Evolutionary conservation across 2,888 invertebrate genomes (phyloP), one percentile per base, ranked within the genome.

Genomic region (Gymnoscelis rufifasciata): DNA sequence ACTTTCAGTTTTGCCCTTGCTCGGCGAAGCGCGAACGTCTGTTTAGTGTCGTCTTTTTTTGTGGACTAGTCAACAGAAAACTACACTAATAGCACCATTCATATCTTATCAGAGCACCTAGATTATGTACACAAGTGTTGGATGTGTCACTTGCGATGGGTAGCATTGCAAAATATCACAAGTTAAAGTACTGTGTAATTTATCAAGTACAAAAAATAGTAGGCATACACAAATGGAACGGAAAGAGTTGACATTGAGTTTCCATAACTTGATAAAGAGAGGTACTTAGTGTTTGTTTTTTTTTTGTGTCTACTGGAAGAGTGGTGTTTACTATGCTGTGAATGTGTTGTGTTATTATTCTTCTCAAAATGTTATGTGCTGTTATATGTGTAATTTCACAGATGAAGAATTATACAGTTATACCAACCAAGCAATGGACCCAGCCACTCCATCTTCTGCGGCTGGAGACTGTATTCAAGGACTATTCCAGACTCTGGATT

Each of bases 81-180:
- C 57, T 59, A 55, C 56, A 53, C 60, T 57, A 33, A 55, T 60
- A 59, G 61, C 64, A 67, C 62, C 49, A 47, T 33, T 35, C 19
- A 46, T 81, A 87, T 86, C 86, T 86, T 87, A 87, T 87, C 87
- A 72, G 49, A 54, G 59, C 19, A 19, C 19, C 19, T 66, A 83
- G 83, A 86, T 81, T 84, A 81, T 84, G 82, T 84, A 78, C 77
- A 81, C 86, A 83, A 82, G 82, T 83, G 83, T 75, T 62, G 69
- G 70, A 68, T 76, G 69, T 67, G 65, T 73, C 62, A 68, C 68
- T 64, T 78, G 78, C 78, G 78, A 80, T 79, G 81, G 80, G 57
- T 78, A 78, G 69, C 76, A 80, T 79, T 71, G 68, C 68, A 60
- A 76, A 78, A 68, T 73, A 75, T 59, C 74, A 72, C 65, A 66